Evolutionary conservation across 2,797 vertebrate species (phyloP).

Genomic region (Thripadectes ignobilis): DNA sequence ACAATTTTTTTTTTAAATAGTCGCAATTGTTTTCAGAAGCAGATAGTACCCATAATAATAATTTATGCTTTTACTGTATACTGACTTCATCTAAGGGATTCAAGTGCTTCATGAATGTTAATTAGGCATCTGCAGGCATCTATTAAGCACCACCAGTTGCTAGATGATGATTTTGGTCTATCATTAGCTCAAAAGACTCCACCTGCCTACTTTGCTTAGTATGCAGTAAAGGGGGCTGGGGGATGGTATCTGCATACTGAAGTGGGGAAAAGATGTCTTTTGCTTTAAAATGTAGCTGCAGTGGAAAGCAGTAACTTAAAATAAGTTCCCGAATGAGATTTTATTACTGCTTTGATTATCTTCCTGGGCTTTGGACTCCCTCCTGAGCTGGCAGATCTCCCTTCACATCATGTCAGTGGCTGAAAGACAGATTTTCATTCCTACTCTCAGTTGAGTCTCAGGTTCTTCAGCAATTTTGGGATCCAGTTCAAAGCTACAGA

Average conservation of each 20-base stretch:
- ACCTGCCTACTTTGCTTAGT: constrained; percentile 7
- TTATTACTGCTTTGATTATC: constrained; percentile 33
- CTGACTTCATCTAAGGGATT: constrained; percentile 17
- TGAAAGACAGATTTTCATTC: constrained; percentile 18
- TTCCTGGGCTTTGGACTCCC: not conserved
- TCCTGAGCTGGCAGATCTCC: constrained; percentile 41
- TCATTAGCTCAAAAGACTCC: constrained; percentile 31
- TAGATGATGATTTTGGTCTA: constrained; percentile 21
- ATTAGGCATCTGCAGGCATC: constrained; percentile 52
- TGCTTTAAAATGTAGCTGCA: not conserved
- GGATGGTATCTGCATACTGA: not conserved
- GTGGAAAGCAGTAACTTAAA: not conserved
- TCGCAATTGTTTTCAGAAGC: not conserved
- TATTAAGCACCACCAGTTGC: constrained; percentile 26
- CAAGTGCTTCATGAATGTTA: constrained; percentile 34
- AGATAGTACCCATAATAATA: not conserved
- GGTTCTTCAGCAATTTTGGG: not conserved
- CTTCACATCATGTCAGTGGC: not conserved
- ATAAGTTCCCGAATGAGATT: not conserved
- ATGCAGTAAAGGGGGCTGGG: not conserved
- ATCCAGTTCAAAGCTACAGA: not conserved
- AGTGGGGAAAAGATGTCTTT: not conserved
- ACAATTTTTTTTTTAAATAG: not conserved
- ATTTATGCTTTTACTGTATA: constrained; percentile 11
- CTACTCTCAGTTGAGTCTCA: not conserved